These are phyloP conservation scores for Sardinella longiceps DNA, from an alignment of 2,797 vertebrate genomes.

Conservation along the genomic window DNA sequence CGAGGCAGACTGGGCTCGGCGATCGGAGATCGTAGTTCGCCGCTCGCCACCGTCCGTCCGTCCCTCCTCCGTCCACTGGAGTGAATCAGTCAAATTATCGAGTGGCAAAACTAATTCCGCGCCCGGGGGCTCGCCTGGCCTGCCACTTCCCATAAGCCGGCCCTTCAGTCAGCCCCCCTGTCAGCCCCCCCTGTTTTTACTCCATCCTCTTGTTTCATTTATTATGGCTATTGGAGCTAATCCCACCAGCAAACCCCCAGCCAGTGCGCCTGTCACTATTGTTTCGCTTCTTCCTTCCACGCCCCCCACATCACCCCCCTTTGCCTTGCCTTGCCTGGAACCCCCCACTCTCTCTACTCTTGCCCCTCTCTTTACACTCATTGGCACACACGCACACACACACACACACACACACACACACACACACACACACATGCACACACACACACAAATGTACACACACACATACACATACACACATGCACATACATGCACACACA, in stretches of 20 bases:
- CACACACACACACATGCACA: background rate
- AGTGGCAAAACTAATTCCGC: conserved; percentile 81
- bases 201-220: conserved; percentile 80
- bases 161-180: conserved; percentile 76
- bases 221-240: conserved; percentile 82
- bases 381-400: background rate
- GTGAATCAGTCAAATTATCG: conserved; percentile 84
- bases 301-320: background rate
- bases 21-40: background rate
- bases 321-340: background rate
- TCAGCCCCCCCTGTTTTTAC: conserved; percentile 72
- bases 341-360: too few species aligned
- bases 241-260: conserved; percentile 66
- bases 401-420: too few species aligned
- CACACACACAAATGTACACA: too few species aligned
- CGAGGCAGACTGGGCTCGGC: background rate
- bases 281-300: conserved; percentile 51
- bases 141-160: conserved; percentile 84
- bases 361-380: background rate
- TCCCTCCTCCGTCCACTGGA: conserved; percentile 74
- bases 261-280: conserved; percentile 58
- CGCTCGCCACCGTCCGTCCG: background rate
- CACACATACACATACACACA: background rate
- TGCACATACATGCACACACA: background rate
- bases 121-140: conserved; percentile 72